Base-by-base conservation (phyloP, 2,797 vertebrate species). In the Periparus ater region DNA sequence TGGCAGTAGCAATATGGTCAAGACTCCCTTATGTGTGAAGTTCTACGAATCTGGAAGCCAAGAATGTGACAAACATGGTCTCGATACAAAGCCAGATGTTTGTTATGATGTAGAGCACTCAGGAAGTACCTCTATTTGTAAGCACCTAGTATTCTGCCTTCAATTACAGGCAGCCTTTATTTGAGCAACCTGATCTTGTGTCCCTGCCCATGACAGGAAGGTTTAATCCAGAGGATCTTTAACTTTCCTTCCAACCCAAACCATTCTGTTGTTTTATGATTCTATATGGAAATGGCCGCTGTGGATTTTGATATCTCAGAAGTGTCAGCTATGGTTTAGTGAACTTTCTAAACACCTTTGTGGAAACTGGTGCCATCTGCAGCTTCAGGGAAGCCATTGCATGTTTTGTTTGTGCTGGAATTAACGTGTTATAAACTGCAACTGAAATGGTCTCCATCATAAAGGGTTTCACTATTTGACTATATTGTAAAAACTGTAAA, bases 301-400 rank as follows among this genome's bases (percentile, higher is more conserved):
- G 2, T 53, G 63, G 42, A 51, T 67, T 93, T 92, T 29, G 8
- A 13, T 80, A 45, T 17, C 25, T 81, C 74, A 79, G n/a, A 85
- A 88, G 48, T 13, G 27, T 47, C 17, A 48, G 19, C 21, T 3
- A 1, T 66, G n/a, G 29, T 78, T 66, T 72, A 77, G 17, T 79
- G 66, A 73, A 66, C 47, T 36, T 65, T 20, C 11, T 68, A n/a
- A 67, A 68, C 61, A 30, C 11, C 6, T 79, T 75, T 60, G 18
- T 83, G 78, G 78, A 47, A 88, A 22, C 29, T 93, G 54, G 40
- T 90, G 95, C 91, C 93, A 94, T 82, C 92, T 93, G 80, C 79
- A 68, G 93, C 70, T 94, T 92, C 34, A 13, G n/a, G 27, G 38
- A 63, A 72, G 87, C 54, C 60, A 93, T 40, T 91, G 80, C 91